Base-by-base conservation (phyloP, 2,888 invertebrate species). In the Loripinus fragilis region DNA sequence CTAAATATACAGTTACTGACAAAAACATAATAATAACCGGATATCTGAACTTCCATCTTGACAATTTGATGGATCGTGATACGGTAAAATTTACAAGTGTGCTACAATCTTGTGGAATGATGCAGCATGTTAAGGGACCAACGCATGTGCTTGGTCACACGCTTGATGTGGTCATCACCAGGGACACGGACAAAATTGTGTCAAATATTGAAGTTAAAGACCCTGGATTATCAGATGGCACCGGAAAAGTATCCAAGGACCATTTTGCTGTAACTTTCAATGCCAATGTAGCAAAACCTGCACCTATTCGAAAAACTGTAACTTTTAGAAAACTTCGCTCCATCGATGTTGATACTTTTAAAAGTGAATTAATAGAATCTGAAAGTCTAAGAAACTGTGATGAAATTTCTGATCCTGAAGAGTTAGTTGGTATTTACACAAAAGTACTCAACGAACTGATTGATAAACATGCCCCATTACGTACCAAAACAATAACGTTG, bases 391-490 rank as follows among this genome's bases (percentile, higher is more conserved):
- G 48, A 3, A 17, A 3, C 7, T 8, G 20, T n/a, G 20, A 8
- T 5, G 48, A 3, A 8, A 48, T 48, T 10, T 48, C 48, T 48
- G 48, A 48, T 48, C 3, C 20, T 48, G 48, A 48, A 3, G 10
- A n/a, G 17, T 48, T 15, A 15, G 48, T 48, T 5, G 48, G 20
- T 48, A 48, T 5, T 5, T 48, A 15, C 17, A 48, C 7, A 8
- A 48, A n/a, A 15, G 7, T 20, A 2, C 64, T 79, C 0, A 8
- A 42, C 12, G 25, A 65, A 2, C 60, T 79, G 0, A 1, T 75
- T 33, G 72, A 82, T 30, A 82, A 74, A 60, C 77, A 77, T 67
- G 77, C 74, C 35, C 77, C 79, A 15, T n/a, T 82, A 3, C 41
- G 20, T 8, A 73, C 79, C 7, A 83, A 83, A 74, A 71, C 72